phyloP scores from a whole-genome alignment of 2,797 vertebrate genomes.

The Lemur catta region DNA sequence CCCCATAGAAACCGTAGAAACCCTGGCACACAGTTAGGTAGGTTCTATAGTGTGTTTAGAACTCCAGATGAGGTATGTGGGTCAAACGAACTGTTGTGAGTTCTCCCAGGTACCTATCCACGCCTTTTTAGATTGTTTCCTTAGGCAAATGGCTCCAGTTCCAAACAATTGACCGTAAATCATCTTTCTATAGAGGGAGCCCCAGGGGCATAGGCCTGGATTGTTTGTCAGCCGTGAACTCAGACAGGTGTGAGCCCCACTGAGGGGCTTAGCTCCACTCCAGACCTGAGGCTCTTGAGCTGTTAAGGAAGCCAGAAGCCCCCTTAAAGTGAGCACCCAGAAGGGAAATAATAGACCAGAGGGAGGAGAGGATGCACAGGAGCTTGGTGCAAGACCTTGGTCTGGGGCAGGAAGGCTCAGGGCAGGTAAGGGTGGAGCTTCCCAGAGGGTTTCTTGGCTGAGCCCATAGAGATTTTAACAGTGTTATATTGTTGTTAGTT shows the following conservation, averaged over 20 bases:
- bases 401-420: background rate
- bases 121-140: background rate
- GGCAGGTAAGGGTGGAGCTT: background rate
- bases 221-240: background rate
- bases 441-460: background rate
- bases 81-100: background rate
- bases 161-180: background rate
- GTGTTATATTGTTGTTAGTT: background rate
- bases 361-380: background rate
- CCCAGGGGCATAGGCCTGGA: background rate
- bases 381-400: background rate
- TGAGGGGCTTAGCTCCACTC: background rate
- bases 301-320: background rate
- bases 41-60: slow-evolving; percentile 43
- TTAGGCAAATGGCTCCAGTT: background rate
- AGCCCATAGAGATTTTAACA: background rate
- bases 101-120: background rate
- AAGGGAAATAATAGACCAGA: background rate
- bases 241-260: background rate
- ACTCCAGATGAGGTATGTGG: background rate
- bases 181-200: background rate
- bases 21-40: background rate
- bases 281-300: background rate
- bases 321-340: background rate
- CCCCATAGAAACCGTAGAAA: slow-evolving; percentile 43